A percentile compares a stretch with the other conserved stretches of the same genome.
Evolutionary conservation across 2,113 vertebrate genomes (phyloP).

Genomic region (Mesitornis unicolor): DNA sequence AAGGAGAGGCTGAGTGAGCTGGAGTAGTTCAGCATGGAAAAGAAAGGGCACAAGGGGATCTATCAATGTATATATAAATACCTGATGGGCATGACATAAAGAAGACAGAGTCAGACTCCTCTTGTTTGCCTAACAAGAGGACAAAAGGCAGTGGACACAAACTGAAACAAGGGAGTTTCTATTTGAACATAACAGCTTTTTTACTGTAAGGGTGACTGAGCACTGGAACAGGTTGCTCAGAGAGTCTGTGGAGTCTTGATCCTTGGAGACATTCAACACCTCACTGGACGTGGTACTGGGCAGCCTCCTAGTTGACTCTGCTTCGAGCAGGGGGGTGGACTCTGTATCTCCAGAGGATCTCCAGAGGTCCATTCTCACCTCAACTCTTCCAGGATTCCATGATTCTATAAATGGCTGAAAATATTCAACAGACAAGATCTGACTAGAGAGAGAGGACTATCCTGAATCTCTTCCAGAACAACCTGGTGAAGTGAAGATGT

Average conservation of each 20-base stretch:
- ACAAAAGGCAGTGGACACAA: background rate
- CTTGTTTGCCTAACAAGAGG: background rate
- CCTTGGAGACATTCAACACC: background rate
- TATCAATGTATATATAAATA: background rate
- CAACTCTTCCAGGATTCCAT: background rate
- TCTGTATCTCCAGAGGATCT: background rate
- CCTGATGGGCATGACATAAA: background rate
- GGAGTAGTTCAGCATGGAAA: background rate
- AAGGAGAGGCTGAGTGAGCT: background rate
- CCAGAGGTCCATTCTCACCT: background rate
- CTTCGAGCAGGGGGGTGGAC: background rate
- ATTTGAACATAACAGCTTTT: background rate
- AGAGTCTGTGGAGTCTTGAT: background rate
- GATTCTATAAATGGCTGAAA: background rate
- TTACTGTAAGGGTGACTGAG: background rate
- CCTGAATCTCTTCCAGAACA: background rate
- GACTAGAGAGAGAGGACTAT: background rate
- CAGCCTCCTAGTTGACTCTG: background rate
- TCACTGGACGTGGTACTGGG: background rate
- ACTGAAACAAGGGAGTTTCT: background rate
- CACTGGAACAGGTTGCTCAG: too few relatives aligned
- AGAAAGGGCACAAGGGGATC: background rate
- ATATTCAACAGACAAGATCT: background rate
- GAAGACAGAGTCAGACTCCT: background rate
- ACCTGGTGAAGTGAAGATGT: background rate